Percentiles rank a stretch among this genome's conserved stretches.
Evolutionary conservation across 2,113 vertebrate species (phyloP).

Genomic region (Geococcyx californianus): DNA sequence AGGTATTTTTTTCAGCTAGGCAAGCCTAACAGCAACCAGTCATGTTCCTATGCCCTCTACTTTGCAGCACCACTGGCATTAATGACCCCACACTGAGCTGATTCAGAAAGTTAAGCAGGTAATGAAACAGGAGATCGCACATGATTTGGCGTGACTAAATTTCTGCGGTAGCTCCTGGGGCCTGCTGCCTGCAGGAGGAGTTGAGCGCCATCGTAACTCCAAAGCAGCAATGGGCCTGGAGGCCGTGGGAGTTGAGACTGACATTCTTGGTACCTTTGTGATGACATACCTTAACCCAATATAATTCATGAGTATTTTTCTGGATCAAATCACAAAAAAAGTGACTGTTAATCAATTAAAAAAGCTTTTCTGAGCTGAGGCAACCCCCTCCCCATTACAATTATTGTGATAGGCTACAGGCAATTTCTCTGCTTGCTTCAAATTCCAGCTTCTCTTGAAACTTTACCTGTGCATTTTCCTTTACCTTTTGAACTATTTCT

Average conservation of each 20-base stretch:
- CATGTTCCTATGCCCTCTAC: neutral
- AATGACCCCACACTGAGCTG: neutral
- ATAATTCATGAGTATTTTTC: neutral
- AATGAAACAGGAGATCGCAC: neutral
- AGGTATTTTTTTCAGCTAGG: slow-evolving; percentile 75
- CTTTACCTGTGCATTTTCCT: neutral
- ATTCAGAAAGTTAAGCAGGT: neutral
- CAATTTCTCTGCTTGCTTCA: neutral
- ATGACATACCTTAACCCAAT: neutral
- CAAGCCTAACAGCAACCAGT: neutral
- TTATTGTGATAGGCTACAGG: neutral
- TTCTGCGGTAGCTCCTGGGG: neutral
- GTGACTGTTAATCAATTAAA: neutral
- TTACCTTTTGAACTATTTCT: neutral
- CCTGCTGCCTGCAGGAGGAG: neutral
- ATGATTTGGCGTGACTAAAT: neutral
- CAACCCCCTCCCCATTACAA: neutral
- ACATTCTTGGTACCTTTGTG: neutral
- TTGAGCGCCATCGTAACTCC: neutral
- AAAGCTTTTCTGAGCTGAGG: neutral
- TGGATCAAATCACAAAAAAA: neutral
- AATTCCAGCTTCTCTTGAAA: neutral
- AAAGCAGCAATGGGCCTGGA: neutral
- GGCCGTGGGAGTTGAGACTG: neutral
- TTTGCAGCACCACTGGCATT: neutral